These are phyloP conservation scores for Leiothrix lutea DNA, from an alignment of 2,113 vertebrate species.

Conservation along the genomic window DNA sequence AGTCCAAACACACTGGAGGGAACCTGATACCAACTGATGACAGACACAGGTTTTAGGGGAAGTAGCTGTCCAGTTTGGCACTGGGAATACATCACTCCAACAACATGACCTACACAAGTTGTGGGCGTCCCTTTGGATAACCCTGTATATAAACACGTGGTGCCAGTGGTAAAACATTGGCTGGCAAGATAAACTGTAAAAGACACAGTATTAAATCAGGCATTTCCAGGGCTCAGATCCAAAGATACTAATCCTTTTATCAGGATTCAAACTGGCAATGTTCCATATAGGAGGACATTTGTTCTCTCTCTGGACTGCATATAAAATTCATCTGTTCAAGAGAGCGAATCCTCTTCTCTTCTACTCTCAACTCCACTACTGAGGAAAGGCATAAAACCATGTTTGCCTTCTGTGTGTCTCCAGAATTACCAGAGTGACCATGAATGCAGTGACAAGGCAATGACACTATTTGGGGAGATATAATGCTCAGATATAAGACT, in stretches of 20 bases:
- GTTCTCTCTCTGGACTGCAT: not conserved
- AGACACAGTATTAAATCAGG: not conserved
- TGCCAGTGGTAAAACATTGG: not conserved
- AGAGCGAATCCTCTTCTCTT: not conserved
- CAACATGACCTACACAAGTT: not conserved
- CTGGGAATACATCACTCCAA: not conserved
- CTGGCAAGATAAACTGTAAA: not conserved
- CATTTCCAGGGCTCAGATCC: not conserved
- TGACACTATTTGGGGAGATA: not conserved
- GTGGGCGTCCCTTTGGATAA: not conserved
- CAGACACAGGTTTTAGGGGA: not conserved
- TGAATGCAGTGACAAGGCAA: accelerated
- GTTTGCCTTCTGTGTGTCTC: not conserved
- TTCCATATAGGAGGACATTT: not conserved
- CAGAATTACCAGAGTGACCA: not conserved
- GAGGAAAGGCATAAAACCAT: not conserved
- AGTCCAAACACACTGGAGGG: not conserved
- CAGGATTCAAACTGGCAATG: not conserved
- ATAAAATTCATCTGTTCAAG: not conserved
- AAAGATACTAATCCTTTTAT: slow-evolving; percentile 8
- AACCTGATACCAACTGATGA: not conserved
- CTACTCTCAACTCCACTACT: not conserved
- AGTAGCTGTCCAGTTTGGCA: not conserved
- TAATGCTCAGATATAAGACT: not conserved
- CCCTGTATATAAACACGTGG: not conserved